Evolutionary conservation across 2,888 invertebrate genomes (phyloP), one percentile per base, ranked within the genome.

Genomic region (Cyrtodaria siliqua): DNA sequence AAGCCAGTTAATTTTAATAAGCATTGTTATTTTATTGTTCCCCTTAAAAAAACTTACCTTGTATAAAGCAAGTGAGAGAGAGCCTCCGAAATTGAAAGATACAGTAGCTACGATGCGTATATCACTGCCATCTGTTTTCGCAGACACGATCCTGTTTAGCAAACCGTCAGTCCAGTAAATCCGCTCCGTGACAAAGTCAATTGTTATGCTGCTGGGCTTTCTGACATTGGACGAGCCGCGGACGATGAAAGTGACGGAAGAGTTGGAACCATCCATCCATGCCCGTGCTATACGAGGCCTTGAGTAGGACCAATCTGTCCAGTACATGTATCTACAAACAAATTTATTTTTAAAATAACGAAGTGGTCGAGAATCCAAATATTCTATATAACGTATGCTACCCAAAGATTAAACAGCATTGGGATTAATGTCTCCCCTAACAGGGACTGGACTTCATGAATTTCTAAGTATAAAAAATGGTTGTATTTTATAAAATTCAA

Each of bases 161-260:
- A 95, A 95, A 0, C 97, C 97, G 89, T 97, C 97, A 0, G 97
- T 97, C 96, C 97, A 97, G 91, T 96, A 98, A 61, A 98, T 95
- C 56, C 96, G 94, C 86, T 97, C 96, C 0, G 96, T 95, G 89
- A 96, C 95, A 87, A 96, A 95, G 93, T 98, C 97, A 27, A 98
- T 95, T 0, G 97, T 96, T 66, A 97, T 96, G 18, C 97, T 97
- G 91, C 97, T 97, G 0, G 97, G 97, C 97, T 97, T 97, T 82
- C 95, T 95, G 0, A 97, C 96, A 9, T 85, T 81, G 0, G 95
- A 95, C 69, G 94, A 95, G 40, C 89, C 88, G 53, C 87, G 80
- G 14, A 93, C 64, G n/a, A 90, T 80, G 3, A 67, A 64, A 23
- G 91, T 77, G 94, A 95, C 49, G 4, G 83, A 74, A 2, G 49